A percentile compares a stretch with the other conserved stretches of the same genome.
Conservation (phyloP, 1,140 invertebrate species). For the Nasonia vitripennis region DNA sequence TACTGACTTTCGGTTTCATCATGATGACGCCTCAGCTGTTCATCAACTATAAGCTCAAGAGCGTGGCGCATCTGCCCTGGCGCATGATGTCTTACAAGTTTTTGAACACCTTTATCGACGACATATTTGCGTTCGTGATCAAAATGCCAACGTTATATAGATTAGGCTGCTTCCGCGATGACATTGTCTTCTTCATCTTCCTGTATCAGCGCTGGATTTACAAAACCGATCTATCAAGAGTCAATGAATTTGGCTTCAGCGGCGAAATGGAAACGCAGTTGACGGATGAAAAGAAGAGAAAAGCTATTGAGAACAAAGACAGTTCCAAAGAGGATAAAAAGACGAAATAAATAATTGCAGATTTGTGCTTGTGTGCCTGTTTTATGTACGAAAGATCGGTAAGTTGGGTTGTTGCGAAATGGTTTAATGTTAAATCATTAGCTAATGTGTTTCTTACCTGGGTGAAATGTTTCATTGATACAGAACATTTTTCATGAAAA, state of each 20-base stretch:
- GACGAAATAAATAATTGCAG: conserved; percentile 40
- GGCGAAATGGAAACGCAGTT: conserved; percentile 79
- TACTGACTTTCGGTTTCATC: conserved; percentile 99
- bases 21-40: conserved; percentile 99
- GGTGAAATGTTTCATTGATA: conserved; percentile 27
- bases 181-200: conserved; percentile 99
- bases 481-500: not conserved
- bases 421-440: conserved; percentile 10
- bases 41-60: conserved; percentile 99
- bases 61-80: conserved; percentile 99
- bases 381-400: not conserved
- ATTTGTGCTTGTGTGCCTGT: conserved; percentile 1
- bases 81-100: conserved; percentile 99
- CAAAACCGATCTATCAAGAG: conserved; percentile 92
- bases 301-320: conserved; percentile 45
- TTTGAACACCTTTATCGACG: conserved; percentile 99
- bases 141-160: conserved; percentile 99
- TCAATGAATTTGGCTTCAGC: conserved; percentile 97
- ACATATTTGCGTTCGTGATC: conserved; percentile 99
- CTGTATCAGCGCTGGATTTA: conserved; percentile 99
- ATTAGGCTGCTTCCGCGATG: conserved; percentile 96
- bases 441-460: conserved; percentile 12
- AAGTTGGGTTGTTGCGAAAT: not conserved
- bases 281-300: conserved; percentile 21
- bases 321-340: conserved; percentile 51